Evolutionary conservation across 35 echinoderm and acorn worm genomes (phyloP), one percentile per base, ranked within the genome.

Genomic region (Diadema setosum): DNA sequence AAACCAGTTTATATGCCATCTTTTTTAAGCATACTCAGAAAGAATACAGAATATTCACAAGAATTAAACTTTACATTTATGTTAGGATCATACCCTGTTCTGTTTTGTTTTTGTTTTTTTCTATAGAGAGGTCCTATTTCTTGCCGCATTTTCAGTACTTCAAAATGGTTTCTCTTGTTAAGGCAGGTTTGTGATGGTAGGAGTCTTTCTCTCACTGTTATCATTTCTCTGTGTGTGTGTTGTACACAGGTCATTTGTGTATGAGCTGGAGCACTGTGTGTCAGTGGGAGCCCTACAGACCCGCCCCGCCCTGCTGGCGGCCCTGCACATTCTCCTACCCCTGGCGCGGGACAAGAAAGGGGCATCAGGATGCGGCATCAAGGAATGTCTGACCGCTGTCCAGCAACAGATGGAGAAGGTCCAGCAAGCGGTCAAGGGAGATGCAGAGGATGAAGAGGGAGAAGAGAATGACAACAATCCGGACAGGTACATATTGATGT

Each of bases 211-310:
- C 25, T 55, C 11, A 29, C 35, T 63, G 25, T 40, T 17, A 9
- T 23, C 11, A 8, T 39, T 65, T 12, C 21, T 85, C 17, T 36
- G 36, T 27, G 7, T 44, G 58, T 67, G 31, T 31, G 25, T 65
- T 35, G n/a, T n/a, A n/a, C 64, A 18, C 81, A 90, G 88, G 25
- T 83, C 80, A 1, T 90, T 90, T 84, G 88, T 90, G 25, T 23
- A 37, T 24, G 61, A 84, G 34, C 81, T 90, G 27, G 88, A 90
- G 42, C 80, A 39, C 52, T 90, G 40, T 83, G 81, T 81, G 20
- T 90, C 88, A 84, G 57, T 81, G 5, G 80, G 80, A 18, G 80
- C 88, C 30, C 23, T 84, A 17, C 33, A 40, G 59, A 45, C 42
- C 24, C 21, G 46, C 37, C 80, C 82, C 26, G 81, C 56, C 18